phyloP scores from a whole-genome alignment of 2,113 vertebrate genomes.

The Bos indicus region DNA sequence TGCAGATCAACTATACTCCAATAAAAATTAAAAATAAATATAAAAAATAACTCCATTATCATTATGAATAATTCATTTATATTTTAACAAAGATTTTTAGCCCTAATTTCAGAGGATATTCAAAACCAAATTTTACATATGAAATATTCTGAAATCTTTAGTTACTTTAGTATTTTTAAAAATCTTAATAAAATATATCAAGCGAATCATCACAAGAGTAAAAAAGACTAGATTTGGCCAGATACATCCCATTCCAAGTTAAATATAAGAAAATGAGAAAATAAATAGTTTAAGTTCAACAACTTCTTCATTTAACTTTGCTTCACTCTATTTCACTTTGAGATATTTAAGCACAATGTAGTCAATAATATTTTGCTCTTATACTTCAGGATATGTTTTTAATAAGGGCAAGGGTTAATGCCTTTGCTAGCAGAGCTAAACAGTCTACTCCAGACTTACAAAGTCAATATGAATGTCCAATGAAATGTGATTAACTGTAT shows the following conservation, averaged over 20 bases:
- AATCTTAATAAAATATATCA: not conserved
- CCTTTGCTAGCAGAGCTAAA: constrained; percentile 4
- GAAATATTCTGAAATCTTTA: not conserved
- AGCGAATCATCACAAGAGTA: not conserved
- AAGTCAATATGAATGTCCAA: constrained; percentile 24
- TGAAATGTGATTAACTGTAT: constrained; percentile 31
- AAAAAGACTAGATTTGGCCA: not conserved
- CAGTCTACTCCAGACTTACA: not conserved
- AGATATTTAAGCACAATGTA: not conserved
- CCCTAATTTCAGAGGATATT: not conserved
- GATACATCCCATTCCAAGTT: not conserved
- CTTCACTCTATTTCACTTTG: not conserved
- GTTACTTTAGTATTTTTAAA: not conserved
- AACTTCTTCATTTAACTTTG: not conserved
- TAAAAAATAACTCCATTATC: not conserved
- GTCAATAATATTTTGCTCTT: constrained; percentile 24
- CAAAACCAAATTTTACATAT: not conserved
- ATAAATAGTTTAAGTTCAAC: not conserved
- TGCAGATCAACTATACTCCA: not conserved
- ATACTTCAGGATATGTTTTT: constrained; percentile 19
- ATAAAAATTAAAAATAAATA: not conserved
- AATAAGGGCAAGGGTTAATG: constrained; percentile 20
- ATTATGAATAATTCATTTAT: not conserved
- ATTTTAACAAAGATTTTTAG: not conserved
- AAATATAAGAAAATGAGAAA: constrained; percentile 43